phyloP scores from a whole-genome alignment of 2,797 vertebrate species.

The Sparidentex hasta region DNA sequence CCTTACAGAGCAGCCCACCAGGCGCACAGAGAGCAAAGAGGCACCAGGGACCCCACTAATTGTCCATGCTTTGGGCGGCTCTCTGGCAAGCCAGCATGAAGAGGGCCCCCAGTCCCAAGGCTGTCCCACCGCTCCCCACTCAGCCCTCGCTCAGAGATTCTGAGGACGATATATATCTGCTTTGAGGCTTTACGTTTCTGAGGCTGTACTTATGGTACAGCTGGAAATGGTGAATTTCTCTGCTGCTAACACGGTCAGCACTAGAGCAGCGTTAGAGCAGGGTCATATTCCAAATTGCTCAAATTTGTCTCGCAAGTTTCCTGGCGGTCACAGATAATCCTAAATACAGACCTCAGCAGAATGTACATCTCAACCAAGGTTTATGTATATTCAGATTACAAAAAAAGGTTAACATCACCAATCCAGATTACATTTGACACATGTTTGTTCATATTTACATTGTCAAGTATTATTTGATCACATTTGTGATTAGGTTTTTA shows the following conservation, averaged over 20 bases:
- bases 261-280: slow-evolving; percentile 54
- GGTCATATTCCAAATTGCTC: slow-evolving; percentile 57
- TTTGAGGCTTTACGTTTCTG: slow-evolving; percentile 79
- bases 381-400: no score
- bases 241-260: slow-evolving; percentile 68
- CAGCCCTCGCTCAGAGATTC: slow-evolving; percentile 77
- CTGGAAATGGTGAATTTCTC: slow-evolving; percentile 76
- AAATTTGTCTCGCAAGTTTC: slow-evolving; percentile 10
- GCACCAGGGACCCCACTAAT: slow-evolving; percentile 88
- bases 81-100: slow-evolving; percentile 86
- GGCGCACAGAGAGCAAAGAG: slow-evolving; percentile 89
- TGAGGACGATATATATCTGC: slow-evolving; percentile 77
- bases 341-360: neutral
- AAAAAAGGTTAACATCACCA: no score
- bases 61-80: slow-evolving; percentile 87
- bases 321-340: neutral
- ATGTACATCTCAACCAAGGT: neutral
- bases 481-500: no score
- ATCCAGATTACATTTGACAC: no score
- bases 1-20: slow-evolving; percentile 83
- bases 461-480: no score
- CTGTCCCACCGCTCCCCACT: slow-evolving; percentile 77
- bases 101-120: slow-evolving; percentile 80
- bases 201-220: slow-evolving; percentile 49
- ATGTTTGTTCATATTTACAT: no score